These are phyloP conservation scores for Lepilemur septentrionalis DNA, from an alignment of 2,797 vertebrate species.

Conservation along the genomic window DNA sequence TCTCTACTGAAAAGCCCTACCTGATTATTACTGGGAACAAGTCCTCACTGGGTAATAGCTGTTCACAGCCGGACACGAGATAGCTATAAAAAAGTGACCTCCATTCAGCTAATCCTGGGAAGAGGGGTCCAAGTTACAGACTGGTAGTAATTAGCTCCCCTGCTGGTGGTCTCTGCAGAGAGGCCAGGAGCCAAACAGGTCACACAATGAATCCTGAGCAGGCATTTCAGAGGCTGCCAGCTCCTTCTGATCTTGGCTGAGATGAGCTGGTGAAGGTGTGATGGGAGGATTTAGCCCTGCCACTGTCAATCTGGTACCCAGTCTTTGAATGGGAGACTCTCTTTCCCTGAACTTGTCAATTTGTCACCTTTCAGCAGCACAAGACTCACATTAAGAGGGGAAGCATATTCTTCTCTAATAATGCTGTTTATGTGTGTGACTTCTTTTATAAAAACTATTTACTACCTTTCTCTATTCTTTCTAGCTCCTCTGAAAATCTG, in stretches of 20 bases:
- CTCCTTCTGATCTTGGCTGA: slow-evolving; percentile 1
- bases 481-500: not conserved
- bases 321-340: not conserved
- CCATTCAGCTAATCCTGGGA: not conserved
- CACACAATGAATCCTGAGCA: not conserved
- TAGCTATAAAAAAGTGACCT: slow-evolving; percentile 29
- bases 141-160: slow-evolving; percentile 10
- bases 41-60: slow-evolving; percentile 7
- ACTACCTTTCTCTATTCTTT: not conserved
- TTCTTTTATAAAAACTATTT: not conserved
- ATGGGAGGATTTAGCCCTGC: not conserved
- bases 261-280: not conserved
- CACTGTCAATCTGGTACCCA: not conserved
- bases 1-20: not conserved
- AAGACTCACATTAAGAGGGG: not conserved
- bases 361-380: slow-evolving; percentile 32
- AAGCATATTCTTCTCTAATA: not conserved
- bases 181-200: slow-evolving; percentile 17
- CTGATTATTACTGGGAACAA: not conserved
- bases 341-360: not conserved
- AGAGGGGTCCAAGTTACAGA: not conserved
- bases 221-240: not conserved
- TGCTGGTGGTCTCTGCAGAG: slow-evolving; percentile 44
- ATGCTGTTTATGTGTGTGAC: not conserved
- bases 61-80: not conserved